phyloP scores from a whole-genome alignment of 2,888 invertebrate genomes.

The Terebella lapidaria region DNA sequence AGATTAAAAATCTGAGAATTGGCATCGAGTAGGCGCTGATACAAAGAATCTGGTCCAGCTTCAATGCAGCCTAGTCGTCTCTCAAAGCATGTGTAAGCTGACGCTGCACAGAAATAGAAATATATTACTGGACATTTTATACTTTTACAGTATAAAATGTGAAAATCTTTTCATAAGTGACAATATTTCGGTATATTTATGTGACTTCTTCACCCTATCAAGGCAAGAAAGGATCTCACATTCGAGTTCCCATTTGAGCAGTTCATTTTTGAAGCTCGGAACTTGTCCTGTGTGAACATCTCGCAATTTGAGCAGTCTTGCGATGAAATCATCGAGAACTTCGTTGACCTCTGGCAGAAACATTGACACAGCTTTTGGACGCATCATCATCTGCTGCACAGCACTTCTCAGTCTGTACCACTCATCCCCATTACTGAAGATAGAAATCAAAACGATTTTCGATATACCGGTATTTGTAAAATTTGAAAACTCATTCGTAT shows the following conservation, averaged over 20 bases:
- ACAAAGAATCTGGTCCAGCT: slow-evolving; percentile 65
- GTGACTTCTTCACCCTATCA: too few relatives aligned
- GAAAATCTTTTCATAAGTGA: too few relatives aligned
- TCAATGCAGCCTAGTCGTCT: slow-evolving; percentile 74
- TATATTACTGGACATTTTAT: slow-evolving; percentile 84
- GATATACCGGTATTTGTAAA: too few relatives aligned
- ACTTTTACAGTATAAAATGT: too few relatives aligned
- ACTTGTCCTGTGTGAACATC: slow-evolving; percentile 1
- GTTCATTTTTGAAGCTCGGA: neutral
- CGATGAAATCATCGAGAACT: slow-evolving; percentile 3
- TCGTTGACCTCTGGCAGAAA: slow-evolving; percentile 12
- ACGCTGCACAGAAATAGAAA: slow-evolving; percentile 62
- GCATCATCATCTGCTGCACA: slow-evolving; percentile 82
- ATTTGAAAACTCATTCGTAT: too few relatives aligned
- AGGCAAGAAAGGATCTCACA: too few relatives aligned
- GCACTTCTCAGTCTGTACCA: slow-evolving; percentile 85
- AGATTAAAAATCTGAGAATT: slow-evolving; percentile 57
- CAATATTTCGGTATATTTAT: too few relatives aligned
- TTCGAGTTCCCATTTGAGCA: neutral
- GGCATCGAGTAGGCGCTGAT: slow-evolving; percentile 78
- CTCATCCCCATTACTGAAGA: slow-evolving; percentile 87
- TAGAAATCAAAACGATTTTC: too few relatives aligned
- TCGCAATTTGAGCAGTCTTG: neutral
- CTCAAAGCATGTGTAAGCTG: slow-evolving; percentile 82
- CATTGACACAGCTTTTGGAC: slow-evolving; percentile 71